A percentile compares a stretch with the other conserved stretches of the same genome.
These are phyloP conservation scores for Parapsyche elsis DNA, from an alignment of 1,140 invertebrate genomes.

Conservation along the genomic window DNA sequence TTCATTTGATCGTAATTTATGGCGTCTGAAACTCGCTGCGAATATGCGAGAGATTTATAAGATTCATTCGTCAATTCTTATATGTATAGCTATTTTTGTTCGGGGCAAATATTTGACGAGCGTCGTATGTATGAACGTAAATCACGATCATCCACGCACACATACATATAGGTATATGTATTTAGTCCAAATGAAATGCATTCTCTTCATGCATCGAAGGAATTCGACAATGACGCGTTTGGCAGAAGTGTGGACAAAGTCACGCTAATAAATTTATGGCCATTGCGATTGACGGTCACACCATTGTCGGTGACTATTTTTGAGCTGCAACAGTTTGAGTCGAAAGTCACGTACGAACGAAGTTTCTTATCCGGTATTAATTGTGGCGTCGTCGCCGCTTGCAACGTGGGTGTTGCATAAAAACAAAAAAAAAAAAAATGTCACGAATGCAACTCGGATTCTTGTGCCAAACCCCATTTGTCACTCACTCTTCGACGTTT, in stretches of 20 bases:
- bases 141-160: too few species aligned
- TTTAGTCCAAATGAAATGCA: too few species aligned
- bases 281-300: too few species aligned
- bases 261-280: background rate
- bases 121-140: background rate
- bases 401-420: background rate
- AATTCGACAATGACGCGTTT: background rate
- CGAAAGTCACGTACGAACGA: background rate
- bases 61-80: constrained; percentile 49
- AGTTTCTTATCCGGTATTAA: background rate
- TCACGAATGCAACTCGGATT: too few species aligned
- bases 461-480: too few species aligned
- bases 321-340: background rate
- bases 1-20: constrained; percentile 51
- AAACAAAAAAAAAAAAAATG: too few species aligned
- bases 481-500: too few species aligned
- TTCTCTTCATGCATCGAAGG: background rate
- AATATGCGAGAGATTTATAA: constrained; percentile 49
- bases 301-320: background rate
- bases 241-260: background rate
- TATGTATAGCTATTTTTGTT: background rate
- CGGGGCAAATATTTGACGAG: too few species aligned
- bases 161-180: too few species aligned
- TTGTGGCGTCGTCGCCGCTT: background rate
- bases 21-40: constrained; percentile 44